These are phyloP conservation scores for Cataglyphis rosenhaueri DNA, from an alignment of 2,888 invertebrate genomes.

Conservation along the genomic window DNA sequence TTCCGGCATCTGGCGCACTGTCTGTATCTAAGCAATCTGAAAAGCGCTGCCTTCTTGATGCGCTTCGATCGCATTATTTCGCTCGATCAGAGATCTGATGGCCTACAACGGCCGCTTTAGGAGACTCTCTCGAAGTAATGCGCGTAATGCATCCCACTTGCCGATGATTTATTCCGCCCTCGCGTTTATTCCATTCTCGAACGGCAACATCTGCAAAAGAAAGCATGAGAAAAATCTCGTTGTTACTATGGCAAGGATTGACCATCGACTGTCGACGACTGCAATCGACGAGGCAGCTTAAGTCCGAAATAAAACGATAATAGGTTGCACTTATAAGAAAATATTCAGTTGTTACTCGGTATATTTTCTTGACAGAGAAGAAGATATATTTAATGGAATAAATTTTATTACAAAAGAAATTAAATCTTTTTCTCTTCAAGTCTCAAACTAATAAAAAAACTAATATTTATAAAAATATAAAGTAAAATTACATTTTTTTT, in stretches of 20 bases:
- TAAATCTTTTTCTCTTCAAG: background rate
- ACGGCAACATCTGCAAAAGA: constrained; percentile 29
- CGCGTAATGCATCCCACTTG: constrained; percentile 31
- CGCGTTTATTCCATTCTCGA: constrained; percentile 11
- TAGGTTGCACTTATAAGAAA: background rate
- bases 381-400: background rate
- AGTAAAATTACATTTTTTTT: background rate
- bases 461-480: background rate
- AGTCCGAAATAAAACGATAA: constrained; percentile 2
- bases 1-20: constrained; percentile 77
- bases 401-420: background rate
- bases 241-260: constrained; percentile 8
- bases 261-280: constrained; percentile 19
- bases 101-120: background rate
- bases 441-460: background rate
- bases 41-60: constrained; percentile 74
- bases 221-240: constrained; percentile 37
- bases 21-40: constrained; percentile 78
- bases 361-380: background rate
- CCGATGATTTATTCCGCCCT: constrained; percentile 32
- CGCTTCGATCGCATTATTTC: constrained; percentile 78
- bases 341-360: background rate
- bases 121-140: constrained; percentile 17
- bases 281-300: background rate
- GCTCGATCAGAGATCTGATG: constrained; percentile 12